These are phyloP conservation scores for Hartigia nigra DNA, from an alignment of 2,888 invertebrate genomes.

Conservation along the genomic window DNA sequence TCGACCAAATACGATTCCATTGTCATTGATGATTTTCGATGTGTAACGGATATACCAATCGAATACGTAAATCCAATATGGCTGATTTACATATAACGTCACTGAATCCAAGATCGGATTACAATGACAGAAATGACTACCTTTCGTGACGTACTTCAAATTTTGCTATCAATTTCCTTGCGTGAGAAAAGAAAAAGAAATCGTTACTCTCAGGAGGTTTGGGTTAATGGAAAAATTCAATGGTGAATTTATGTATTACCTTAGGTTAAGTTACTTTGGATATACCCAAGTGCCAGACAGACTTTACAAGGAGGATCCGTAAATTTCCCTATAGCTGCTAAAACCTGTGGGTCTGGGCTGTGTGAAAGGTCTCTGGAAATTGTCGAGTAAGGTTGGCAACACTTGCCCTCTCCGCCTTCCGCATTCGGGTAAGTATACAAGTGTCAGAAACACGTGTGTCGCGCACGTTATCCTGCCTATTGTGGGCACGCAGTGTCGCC, in stretches of 20 bases:
- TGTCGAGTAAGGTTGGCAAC: not conserved
- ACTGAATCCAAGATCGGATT: not conserved
- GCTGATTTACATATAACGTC: not conserved
- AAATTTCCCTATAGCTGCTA: not conserved
- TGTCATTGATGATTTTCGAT: not conserved
- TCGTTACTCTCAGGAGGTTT: not conserved
- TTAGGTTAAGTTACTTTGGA: not conserved
- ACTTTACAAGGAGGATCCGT: not conserved
- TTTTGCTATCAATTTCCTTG: not conserved
- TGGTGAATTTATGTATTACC: not conserved
- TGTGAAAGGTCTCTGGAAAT: not conserved
- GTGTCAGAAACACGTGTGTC: slow-evolving; percentile 57
- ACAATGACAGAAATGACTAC: not conserved
- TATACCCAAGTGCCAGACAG: not conserved
- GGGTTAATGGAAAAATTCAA: not conserved
- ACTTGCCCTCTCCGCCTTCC: not conserved
- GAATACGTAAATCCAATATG: not conserved
- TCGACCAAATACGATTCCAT: not conserved
- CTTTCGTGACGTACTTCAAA: not conserved
- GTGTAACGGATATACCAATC: not conserved
- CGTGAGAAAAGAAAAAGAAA: not conserved
- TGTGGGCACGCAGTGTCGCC: slow-evolving; percentile 7
- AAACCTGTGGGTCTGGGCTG: not conserved
- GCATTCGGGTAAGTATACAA: slow-evolving; percentile 41
- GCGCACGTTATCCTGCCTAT: not conserved